phyloP scores from a whole-genome alignment of 2,888 invertebrate species.

The Melinaea marsaeus region DNA sequence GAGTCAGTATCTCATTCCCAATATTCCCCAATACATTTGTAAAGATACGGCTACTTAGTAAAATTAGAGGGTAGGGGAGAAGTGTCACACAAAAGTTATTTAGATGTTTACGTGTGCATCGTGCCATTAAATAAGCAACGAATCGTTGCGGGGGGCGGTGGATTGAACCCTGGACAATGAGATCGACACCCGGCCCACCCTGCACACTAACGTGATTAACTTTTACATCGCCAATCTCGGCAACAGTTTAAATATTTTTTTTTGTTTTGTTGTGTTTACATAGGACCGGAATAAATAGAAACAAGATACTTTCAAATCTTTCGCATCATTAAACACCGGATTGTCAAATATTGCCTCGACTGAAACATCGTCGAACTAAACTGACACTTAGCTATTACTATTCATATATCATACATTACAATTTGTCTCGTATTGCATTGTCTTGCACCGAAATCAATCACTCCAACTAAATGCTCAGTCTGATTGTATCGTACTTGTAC shows the following conservation, averaged over 20 bases:
- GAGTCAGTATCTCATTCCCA: conserved; percentile 9
- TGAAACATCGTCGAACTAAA: conserved; percentile 7
- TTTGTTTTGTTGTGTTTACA: conserved; percentile 22
- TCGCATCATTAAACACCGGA: conserved; percentile 1
- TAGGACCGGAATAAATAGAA: conserved; percentile 10
- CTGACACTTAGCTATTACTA: conserved; percentile 11
- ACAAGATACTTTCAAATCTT: conserved; percentile 9
- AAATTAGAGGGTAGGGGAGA: conserved; percentile 75
- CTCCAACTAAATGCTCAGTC: conserved; percentile 18
- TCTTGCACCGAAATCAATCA: conserved; percentile 29
- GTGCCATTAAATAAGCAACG: conserved; percentile 77
- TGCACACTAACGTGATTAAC: conserved; percentile 65
- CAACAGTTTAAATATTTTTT: conserved; percentile 31
- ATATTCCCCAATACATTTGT: conserved; percentile 14
- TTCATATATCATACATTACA: conserved; percentile 25
- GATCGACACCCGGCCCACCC: conserved; percentile 64
- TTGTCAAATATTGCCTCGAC: conserved; percentile 7
- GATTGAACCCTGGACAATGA: conserved; percentile 65
- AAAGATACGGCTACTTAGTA: conserved; percentile 74
- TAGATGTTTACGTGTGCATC: conserved; percentile 78
- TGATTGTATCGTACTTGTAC: conserved; percentile 5
- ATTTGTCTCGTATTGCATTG: conserved; percentile 29
- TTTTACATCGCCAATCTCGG: conserved; percentile 63
- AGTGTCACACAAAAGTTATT: conserved; percentile 76
- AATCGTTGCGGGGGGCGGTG: conserved; percentile 64